These are phyloP conservation scores for Dinomys branickii DNA, from an alignment of 2,113 vertebrate species.

Conservation along the genomic window DNA sequence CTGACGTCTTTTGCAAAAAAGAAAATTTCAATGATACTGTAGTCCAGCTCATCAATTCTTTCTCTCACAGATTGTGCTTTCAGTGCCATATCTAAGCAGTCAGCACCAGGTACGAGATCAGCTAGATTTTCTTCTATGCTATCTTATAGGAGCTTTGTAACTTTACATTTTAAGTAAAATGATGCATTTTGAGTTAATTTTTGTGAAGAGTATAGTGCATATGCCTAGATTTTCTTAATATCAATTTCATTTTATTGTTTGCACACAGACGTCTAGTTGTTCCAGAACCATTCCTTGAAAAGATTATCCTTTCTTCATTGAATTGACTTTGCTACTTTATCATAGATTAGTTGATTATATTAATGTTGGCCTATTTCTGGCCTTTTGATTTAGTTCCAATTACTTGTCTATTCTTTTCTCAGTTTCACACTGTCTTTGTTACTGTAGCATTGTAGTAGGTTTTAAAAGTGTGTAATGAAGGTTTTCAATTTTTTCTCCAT, in stretches of 20 bases:
- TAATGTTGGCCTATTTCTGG: neutral
- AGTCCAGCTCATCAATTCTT: neutral
- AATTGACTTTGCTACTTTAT: neutral
- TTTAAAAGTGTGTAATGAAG: neutral
- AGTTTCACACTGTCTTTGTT: neutral
- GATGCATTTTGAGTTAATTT: neutral
- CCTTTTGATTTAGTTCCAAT: neutral
- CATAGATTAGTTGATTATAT: neutral
- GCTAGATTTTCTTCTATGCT: conserved; percentile 22
- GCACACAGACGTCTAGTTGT: neutral
- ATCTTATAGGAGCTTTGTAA: neutral
- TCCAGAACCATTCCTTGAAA: neutral
- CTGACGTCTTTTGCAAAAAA: neutral
- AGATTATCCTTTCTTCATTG: neutral
- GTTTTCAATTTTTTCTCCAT: conserved; percentile 36
- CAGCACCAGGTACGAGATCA: neutral
- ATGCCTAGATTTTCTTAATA: neutral
- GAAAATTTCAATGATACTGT: neutral
- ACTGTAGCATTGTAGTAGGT: neutral
- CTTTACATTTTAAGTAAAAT: neutral
- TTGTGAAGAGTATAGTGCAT: neutral
- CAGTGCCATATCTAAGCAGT: conserved; percentile 23
- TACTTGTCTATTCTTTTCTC: conserved; percentile 10
- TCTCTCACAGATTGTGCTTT: neutral
- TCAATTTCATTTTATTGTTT: neutral